Conservation (phyloP, 1,140 invertebrate genomes). For the Nephotettix cincticeps region DNA sequence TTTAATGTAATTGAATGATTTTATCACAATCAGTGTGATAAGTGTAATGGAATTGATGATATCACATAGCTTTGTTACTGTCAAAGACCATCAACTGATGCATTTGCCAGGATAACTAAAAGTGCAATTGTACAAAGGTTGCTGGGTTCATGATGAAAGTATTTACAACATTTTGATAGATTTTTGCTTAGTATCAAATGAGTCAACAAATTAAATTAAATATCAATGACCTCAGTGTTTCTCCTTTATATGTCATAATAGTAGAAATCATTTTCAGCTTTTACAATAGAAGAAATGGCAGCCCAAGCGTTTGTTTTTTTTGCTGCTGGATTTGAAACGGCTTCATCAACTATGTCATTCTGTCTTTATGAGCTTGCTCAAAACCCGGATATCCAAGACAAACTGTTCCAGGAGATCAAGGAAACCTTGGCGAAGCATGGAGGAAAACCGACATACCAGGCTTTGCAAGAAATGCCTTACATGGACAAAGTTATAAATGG, state of each 20-base stretch:
- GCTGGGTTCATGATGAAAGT: no score
- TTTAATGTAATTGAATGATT: no score
- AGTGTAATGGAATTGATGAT: no score
- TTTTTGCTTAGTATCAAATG: no score
- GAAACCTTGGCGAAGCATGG: slow-evolving; percentile 45
- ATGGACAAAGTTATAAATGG: slow-evolving; percentile 48
- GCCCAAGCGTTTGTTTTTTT: slow-evolving; percentile 65
- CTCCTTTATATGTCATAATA: slow-evolving; percentile 37
- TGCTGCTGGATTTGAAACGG: slow-evolving; percentile 70
- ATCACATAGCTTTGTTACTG: no score
- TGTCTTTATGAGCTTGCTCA: slow-evolving; percentile 58
- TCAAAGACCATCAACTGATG: no score
- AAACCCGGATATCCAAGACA: slow-evolving; percentile 57
- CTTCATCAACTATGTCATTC: slow-evolving; percentile 59
- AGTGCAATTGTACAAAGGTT: no score
- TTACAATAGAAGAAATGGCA: slow-evolving; percentile 39
- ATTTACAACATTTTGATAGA: neutral
- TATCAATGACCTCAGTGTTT: neutral
- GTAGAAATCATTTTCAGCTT: neutral
- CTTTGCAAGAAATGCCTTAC: slow-evolving; percentile 47
- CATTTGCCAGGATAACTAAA: no score
- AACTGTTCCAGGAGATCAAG: slow-evolving; percentile 42
- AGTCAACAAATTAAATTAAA: no score
- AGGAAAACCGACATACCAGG: slow-evolving; percentile 53
- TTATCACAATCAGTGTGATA: no score